phyloP scores from a whole-genome alignment of 2,113 vertebrate species.

The Ailurus styani region DNA sequence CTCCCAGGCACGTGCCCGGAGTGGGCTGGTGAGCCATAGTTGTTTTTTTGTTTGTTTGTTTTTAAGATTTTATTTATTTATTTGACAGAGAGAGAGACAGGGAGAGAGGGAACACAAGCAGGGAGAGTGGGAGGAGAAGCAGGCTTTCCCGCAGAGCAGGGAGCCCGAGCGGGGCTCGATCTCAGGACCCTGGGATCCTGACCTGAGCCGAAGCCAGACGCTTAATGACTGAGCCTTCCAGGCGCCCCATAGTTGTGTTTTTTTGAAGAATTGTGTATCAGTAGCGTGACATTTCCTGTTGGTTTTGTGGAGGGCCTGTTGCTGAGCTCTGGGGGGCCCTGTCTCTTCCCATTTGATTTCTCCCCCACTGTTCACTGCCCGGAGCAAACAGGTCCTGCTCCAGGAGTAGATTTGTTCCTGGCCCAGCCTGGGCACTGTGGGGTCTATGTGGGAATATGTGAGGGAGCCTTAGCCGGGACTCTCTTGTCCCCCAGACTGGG shows the following conservation, averaged over 20 bases:
- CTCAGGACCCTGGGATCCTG: no score
- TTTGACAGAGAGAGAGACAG: no score
- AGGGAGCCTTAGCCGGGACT: not conserved
- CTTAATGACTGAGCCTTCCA: no score
- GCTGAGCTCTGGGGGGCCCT: not conserved
- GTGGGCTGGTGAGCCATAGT: not conserved
- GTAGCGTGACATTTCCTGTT: not conserved
- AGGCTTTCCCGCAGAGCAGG: no score
- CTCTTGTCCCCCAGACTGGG: not conserved
- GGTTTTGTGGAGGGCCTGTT: not conserved
- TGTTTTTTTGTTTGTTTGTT: no score
- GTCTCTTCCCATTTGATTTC: not conserved
- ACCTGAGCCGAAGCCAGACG: no score
- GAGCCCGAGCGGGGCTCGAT: no score
- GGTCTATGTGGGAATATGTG: not conserved
- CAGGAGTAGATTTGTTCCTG: not conserved
- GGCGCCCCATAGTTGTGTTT: no score
- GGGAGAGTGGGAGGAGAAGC: no score
- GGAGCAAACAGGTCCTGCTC: not conserved
- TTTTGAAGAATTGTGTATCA: not conserved
- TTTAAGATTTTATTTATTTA: no score
- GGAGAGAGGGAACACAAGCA: no score
- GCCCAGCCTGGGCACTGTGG: not conserved
- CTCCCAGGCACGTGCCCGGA: not conserved
- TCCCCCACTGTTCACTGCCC: not conserved